Evolutionary conservation across 2,888 invertebrate genomes (phyloP).

Genomic region (Mimumesa dahlbomi): DNA sequence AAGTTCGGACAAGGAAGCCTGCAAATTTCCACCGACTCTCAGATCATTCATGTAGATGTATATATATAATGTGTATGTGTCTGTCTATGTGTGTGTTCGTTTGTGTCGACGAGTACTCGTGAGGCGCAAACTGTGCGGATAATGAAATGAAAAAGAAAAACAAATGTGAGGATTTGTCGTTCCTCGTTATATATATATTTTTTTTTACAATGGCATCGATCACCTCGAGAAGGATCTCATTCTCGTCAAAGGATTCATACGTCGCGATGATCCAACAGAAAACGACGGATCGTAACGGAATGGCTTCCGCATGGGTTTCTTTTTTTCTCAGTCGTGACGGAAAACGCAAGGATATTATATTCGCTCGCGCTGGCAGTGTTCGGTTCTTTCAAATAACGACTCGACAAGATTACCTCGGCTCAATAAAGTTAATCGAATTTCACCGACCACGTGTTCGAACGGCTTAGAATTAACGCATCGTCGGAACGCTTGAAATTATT

Average conservation of each 20-base stretch:
- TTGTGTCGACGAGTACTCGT: too few species aligned
- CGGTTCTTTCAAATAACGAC: slow-evolving; percentile 18
- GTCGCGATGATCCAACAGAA: slow-evolving; percentile 20
- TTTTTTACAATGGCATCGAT: slow-evolving; percentile 16
- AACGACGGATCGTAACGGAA: slow-evolving; percentile 25
- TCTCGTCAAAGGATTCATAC: neutral
- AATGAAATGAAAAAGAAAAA: slow-evolving; percentile 4
- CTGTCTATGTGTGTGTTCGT: neutral
- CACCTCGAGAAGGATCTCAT: slow-evolving; percentile 31
- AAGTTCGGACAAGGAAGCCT: neutral
- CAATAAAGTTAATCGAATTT: neutral
- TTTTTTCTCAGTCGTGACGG: slow-evolving; percentile 40
- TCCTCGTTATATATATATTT: slow-evolving; percentile 1
- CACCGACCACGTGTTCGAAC: too few species aligned
- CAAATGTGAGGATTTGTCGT: neutral
- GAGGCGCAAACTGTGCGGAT: neutral
- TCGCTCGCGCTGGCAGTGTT: slow-evolving; percentile 56
- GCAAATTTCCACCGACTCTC: neutral
- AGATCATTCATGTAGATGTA: too few species aligned
- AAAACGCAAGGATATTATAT: slow-evolving; percentile 41
- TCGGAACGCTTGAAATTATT: too few species aligned
- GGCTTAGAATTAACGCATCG: too few species aligned
- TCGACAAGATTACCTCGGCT: slow-evolving; percentile 17
- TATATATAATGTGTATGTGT: too few species aligned
- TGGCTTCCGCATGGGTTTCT: slow-evolving; percentile 3